Percentiles rank a stretch among this genome's conserved stretches.
These are phyloP conservation scores for Merluccius polli DNA, from an alignment of 2,797 vertebrate species.

Conservation along the genomic window DNA sequence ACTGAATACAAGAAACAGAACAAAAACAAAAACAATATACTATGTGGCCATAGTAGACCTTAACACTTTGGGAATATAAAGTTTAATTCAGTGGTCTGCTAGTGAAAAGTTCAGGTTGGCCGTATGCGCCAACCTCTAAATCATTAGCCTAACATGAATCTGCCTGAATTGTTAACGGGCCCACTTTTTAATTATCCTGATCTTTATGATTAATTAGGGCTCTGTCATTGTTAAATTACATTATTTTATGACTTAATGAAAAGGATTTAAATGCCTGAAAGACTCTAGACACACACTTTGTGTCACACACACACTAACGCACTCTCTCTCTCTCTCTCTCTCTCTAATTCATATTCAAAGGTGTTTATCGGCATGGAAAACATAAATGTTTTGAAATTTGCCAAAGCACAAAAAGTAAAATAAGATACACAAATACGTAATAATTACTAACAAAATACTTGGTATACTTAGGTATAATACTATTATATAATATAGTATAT, in stretches of 20 bases:
- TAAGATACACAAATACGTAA: too few relatives aligned
- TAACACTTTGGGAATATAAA: neutral
- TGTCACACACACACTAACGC: neutral
- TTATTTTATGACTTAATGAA: slow-evolving; percentile 3
- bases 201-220: slow-evolving; percentile 12
- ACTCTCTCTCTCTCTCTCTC: neutral
- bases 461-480: too few relatives aligned
- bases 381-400: too few relatives aligned
- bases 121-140: neutral
- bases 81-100: too few relatives aligned
- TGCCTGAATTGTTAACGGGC: neutral
- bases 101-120: too few relatives aligned
- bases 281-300: neutral
- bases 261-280: slow-evolving; percentile 2
- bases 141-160: neutral
- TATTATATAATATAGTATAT: neutral
- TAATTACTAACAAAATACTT: too few relatives aligned
- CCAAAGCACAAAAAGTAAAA: too few relatives aligned
- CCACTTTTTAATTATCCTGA: neutral
- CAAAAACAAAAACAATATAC: neutral
- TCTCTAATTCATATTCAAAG: too few relatives aligned
- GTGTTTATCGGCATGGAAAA: too few relatives aligned
- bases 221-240: slow-evolving; percentile 17
- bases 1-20: neutral
- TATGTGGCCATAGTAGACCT: too few relatives aligned